These are phyloP conservation scores for Copsychus sechellarum DNA, from an alignment of 2,113 vertebrate genomes.

Conservation along the genomic window DNA sequence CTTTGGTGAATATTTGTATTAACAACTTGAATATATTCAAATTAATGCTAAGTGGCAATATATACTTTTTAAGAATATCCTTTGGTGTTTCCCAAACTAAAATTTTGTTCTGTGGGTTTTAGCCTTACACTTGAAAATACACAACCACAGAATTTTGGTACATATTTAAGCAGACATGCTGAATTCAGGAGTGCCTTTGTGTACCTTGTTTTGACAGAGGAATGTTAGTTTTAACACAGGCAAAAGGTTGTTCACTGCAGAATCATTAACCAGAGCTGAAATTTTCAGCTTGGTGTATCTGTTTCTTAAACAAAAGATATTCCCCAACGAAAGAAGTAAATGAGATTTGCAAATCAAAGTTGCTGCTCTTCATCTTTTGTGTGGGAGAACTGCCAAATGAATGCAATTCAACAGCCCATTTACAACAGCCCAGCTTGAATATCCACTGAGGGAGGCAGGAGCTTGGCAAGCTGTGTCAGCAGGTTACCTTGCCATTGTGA, in stretches of 20 bases:
- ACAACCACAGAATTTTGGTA: not conserved
- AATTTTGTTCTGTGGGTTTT: not conserved
- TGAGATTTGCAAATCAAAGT: slow-evolving; percentile 19
- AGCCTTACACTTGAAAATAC: not conserved
- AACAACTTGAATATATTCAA: not conserved
- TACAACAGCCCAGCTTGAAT: slow-evolving; percentile 32
- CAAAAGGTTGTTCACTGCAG: not conserved
- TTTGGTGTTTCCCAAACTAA: not conserved
- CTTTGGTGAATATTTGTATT: not conserved
- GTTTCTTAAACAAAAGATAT: slow-evolving; percentile 1
- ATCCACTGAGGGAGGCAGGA: slow-evolving; percentile 3
- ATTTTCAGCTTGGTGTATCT: not conserved
- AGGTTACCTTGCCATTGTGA: slow-evolving; percentile 46
- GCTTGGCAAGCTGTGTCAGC: slow-evolving; percentile 38
- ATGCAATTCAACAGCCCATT: slow-evolving; percentile 35
- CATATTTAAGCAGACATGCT: not conserved
- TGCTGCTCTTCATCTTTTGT: slow-evolving; percentile 15
- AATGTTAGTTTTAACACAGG: not conserved
- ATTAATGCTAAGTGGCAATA: not conserved
- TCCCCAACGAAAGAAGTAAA: not conserved
- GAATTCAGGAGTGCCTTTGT: not conserved
- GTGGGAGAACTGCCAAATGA: slow-evolving; percentile 35
- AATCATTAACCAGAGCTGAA: not conserved
- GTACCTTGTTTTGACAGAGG: not conserved
- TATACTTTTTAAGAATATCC: not conserved